Base-by-base conservation (phyloP, 2,888 invertebrate species). In the Nomada ferruginata region DNA sequence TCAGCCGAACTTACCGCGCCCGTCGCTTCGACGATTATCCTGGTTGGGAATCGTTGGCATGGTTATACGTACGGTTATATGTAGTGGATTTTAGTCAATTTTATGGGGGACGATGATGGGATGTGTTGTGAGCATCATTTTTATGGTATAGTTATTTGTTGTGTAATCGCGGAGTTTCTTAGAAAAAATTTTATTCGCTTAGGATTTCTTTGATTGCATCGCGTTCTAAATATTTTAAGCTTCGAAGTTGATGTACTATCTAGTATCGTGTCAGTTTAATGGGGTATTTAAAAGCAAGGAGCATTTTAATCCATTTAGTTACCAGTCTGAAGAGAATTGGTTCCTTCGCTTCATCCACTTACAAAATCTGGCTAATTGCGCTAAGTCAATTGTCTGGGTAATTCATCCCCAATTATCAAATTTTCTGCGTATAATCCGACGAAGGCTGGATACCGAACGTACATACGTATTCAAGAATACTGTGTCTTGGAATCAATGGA, bases 311-410 rank as follows among this genome's bases (percentile, higher is more conserved):
- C 86, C 85, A 70, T 79, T 87, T 85, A 86, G 50, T 44, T 59
- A 11, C 7, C 36, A 50, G 53, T 10, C 73, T 11, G 59, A 53
- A 44, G 82, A 76, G 75, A 78, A 70, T 15, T 47, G 26, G 42
- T 57, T 55, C 64, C 61, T 74, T 68, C 74, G 64, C 71, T 85
- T 84, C 80, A 90, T 89, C 89, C 91, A 84, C 83, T 91, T 89
- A 87, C 79, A 74, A 89, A 92, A 92, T 92, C 91, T 84, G 89
- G 90, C 91, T 92, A 92, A 92, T 92, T 92, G 87, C 83, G 87
- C 87, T 81, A 88, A 91, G 87, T 88, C 89, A 86, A 87, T 90
- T 81, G 82, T 86, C 79, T 83, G 65, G 65, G 76, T 85, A 86
- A 85, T 83, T 60, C 76, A 57, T 47, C 26, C 63, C 52, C 64